Base-by-base conservation (phyloP, 1,140 invertebrate species). In the Atta colombica region DNA sequence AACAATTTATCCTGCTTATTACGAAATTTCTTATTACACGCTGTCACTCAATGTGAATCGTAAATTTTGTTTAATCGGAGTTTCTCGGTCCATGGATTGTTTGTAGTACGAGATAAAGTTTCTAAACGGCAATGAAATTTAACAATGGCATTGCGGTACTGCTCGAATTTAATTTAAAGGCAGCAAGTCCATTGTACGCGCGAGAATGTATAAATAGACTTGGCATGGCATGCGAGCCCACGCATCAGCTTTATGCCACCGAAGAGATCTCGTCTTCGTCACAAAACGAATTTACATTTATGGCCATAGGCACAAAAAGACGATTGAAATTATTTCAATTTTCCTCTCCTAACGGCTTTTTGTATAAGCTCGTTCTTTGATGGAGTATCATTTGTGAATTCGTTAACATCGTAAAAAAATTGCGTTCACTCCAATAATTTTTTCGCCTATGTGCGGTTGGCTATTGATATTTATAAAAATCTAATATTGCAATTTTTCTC, bases 141-240 rank as follows among this genome's bases (percentile, higher is more conserved):
- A 89, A 91, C 87, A 91, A 91, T 91, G 89, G 85, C 87, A 91
- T 89, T 81, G 85, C 90, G 75, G 75, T 81, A 78, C 69, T 91
- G 89, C 87, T 89, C 90, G 85, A 91, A 91, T 91, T 91, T 91
- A 89, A 91, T 91, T 91, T 80, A 81, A 87, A 91, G 69, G 55
- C 87, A 90, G 78, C 84, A 18, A 72, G 53, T 49, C 85, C 75
- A 90, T 90, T 91, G 90, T 91, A 65, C 61, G 74, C 58, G 53
- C 60, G 25, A 49, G 71, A 55, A 77, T 51, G 84, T 90, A 91
- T 91, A 91, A 89, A 91, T 90, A 91, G 87, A 91, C 55, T 16
- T 39, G 72, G 25, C 75, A 31, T 77, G 72, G 45, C 75, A 31
- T 77, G 88, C 74, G 68, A 86, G 88, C 89, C 89, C 89, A 90